Percentiles rank a stretch among this genome's conserved stretches.
Evolutionary conservation across 2,888 invertebrate genomes (phyloP).

Genomic region (Ferrisia virgata): DNA sequence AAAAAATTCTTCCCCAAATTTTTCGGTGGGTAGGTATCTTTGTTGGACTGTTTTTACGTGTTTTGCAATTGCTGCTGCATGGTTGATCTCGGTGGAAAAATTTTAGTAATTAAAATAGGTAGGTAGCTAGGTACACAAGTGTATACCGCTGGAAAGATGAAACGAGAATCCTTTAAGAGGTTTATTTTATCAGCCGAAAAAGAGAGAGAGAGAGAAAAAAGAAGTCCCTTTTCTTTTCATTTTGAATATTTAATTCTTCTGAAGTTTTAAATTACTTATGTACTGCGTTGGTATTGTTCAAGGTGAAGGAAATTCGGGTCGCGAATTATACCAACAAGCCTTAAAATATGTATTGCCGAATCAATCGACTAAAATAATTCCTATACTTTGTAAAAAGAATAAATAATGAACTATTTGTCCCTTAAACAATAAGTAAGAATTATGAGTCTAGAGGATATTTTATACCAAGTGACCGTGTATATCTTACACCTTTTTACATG

Average conservation of each 20-base stretch:
- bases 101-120: neutral
- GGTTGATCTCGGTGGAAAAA: neutral
- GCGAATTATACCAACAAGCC: neutral
- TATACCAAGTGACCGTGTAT: neutral
- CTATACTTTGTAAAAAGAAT: neutral
- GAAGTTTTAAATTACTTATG: neutral
- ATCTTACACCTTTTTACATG: no score
- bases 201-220: neutral
- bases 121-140: no score
- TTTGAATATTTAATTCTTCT: neutral
- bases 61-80: neutral
- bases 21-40: neutral
- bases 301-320: neutral
- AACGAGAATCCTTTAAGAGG: neutral
- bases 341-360: neutral
- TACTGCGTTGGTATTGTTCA: neutral
- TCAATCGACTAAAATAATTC: constrained; percentile 10
- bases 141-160: neutral
- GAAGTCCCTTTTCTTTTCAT: neutral
- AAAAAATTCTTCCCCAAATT: neutral
- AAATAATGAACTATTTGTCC: no score
- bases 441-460: neutral
- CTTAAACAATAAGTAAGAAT: neutral
- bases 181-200: neutral
- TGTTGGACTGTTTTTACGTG: neutral